Base-by-base conservation (phyloP, 2,888 invertebrate species). In the Emmelina monodactyla region DNA sequence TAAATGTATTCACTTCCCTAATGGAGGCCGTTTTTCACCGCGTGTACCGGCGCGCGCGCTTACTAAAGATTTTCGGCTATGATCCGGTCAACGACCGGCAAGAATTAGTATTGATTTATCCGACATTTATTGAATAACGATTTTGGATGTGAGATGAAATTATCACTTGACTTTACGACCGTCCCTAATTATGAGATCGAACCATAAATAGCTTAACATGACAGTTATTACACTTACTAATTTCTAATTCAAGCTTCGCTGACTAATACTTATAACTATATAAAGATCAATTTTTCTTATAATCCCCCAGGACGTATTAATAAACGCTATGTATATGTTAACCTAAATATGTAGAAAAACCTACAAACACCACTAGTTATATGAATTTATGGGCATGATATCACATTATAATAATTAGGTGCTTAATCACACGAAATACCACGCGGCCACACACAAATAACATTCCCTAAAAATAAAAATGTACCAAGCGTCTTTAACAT, bases 1-100 rank as follows among this genome's bases (percentile, higher is more conserved):
- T 76, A 79, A 79, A 79, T 78, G 78, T 79, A 79, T 79, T 79
- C 78, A 79, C 79, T 78, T 76, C 78, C 78, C 72, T 79, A 79
- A 79, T 79, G 79, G 76, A 68, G 58, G 69, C 75, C 78, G 71
- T 76, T 79, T 76, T 78, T 79, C 78, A 78, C 69, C 62, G 62
- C 47, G 57, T 54, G 60, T 55, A 55, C 62, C 55, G 61, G n/a
- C 61, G 55, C 53, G 53, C 65, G 62, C 67, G 67, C 71, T 75
- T 63, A 76, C 76, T 68, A 71, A 66, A 72, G 72, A 72, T 75
- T 75, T 75, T 75, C 50, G 75, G 70, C 68, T 70, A 73, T 75
- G 78, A 78, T 75, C 78, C 71, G 78, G 76, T 73, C 76, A 76
- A 58, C 67, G 76, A 73, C 75, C 75, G 72, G 52, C n/a, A n/a